Conservation (phyloP, 1,140 invertebrate genomes). For the Maconellicoccus hirsutus region DNA sequence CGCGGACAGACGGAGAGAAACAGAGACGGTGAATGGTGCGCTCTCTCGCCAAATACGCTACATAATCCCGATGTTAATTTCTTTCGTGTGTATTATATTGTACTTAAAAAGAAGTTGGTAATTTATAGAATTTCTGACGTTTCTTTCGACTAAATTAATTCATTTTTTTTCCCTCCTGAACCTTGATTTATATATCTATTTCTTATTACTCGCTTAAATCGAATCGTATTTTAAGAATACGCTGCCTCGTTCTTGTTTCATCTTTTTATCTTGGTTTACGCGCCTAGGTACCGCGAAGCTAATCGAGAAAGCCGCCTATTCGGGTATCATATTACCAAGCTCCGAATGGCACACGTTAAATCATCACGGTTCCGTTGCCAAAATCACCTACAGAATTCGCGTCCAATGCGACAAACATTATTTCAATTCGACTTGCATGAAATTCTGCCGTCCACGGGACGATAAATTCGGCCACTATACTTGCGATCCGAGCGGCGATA, state of each 20-base stretch:
- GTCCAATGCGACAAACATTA: conserved; percentile 84
- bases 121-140: not conserved
- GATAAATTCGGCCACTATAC: conserved; percentile 90
- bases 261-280: conserved; percentile 28
- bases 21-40: not conserved
- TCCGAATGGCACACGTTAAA: conserved; percentile 80
- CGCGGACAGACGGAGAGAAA: too few relatives aligned
- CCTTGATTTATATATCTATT: not conserved
- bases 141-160: not conserved
- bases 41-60: not conserved
- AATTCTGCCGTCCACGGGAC: conserved; percentile 79
- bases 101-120: not conserved
- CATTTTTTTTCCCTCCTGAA: not conserved
- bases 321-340: conserved; percentile 76
- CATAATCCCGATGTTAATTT: not conserved
- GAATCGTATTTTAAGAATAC: too few relatives aligned
- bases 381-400: conserved; percentile 74
- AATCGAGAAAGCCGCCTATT: conserved; percentile 80
- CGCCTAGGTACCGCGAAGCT: conserved; percentile 40
- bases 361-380: conserved; percentile 58
- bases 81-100: not conserved
- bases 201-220: too few relatives aligned
- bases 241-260: not conserved
- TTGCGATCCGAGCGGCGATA: conserved; percentile 77
- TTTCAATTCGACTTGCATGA: conserved; percentile 88